phyloP scores from a whole-genome alignment of 2,113 vertebrate genomes.

The Oenanthe melanoleuca region DNA sequence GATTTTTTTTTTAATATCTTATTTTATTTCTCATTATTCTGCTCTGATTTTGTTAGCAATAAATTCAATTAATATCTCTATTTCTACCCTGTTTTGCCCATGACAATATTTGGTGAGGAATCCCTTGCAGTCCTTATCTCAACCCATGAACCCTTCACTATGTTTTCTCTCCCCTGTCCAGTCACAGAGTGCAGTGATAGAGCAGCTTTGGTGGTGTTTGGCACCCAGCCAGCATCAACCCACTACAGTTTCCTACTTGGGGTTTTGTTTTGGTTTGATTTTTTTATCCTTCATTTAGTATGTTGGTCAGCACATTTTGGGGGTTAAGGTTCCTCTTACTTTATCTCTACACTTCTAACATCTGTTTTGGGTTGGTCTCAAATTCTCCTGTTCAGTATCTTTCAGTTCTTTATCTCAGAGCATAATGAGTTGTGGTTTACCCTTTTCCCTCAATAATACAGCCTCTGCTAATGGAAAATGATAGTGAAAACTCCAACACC shows the following conservation, averaged over 20 bases:
- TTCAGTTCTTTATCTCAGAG: background rate
- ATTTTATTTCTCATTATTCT: background rate
- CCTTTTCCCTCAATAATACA: background rate
- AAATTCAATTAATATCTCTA: background rate
- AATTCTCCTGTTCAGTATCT: background rate
- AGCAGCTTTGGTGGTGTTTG: background rate
- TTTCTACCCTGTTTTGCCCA: background rate
- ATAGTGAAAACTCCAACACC: background rate
- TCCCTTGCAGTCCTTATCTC: background rate
- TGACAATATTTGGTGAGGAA: background rate
- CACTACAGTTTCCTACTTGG: background rate
- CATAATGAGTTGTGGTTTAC: background rate
- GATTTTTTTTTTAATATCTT: background rate
- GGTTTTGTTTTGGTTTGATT: background rate
- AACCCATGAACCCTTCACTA: background rate
- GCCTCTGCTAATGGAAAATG: background rate
- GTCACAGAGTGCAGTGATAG: accelerated
- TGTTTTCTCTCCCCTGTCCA: background rate
- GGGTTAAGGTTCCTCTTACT: background rate
- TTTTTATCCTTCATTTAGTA: background rate
- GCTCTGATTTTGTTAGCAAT: background rate
- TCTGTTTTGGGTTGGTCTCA: background rate
- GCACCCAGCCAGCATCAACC: background rate
- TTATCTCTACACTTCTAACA: background rate
- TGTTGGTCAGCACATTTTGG: background rate